phyloP scores from a whole-genome alignment of 2,888 invertebrate species.

The Nudaria mundana region DNA sequence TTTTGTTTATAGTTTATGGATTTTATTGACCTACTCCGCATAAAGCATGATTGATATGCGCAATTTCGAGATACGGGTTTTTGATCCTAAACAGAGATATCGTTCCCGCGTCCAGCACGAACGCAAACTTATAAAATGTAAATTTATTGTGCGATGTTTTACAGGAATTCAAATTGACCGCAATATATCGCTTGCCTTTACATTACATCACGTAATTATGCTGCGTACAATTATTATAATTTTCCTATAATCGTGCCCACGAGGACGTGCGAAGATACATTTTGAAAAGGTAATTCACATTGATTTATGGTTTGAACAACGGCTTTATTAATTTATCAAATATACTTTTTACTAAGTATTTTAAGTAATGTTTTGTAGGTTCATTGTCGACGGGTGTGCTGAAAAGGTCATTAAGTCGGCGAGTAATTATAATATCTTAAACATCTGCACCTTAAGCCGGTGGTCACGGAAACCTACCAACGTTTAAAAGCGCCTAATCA shows the following conservation, averaged over 20 bases:
- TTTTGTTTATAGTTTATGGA: conserved; percentile 19
- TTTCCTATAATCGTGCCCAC: conserved; percentile 75
- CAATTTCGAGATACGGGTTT: conserved; percentile 59
- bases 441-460: conserved; percentile 71
- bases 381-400: conserved; percentile 40
- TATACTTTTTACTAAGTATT: conserved; percentile 36
- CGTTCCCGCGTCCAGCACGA: conserved; percentile 56
- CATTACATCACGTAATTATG: conserved; percentile 76
- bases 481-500: conserved; percentile 65
- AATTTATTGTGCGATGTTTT: conserved; percentile 78
- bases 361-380: conserved; percentile 34
- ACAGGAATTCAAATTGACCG: conserved; percentile 77
- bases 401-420: conserved; percentile 66
- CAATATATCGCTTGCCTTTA: conserved; percentile 66
- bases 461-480: conserved; percentile 54
- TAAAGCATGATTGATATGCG: conserved; percentile 44
- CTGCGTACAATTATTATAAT: conserved; percentile 78
- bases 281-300: conserved; percentile 60
- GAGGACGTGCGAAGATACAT: conserved; percentile 78
- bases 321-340: conserved; percentile 53
- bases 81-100: conserved; percentile 74
- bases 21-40: conserved; percentile 30
- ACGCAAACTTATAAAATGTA: conserved; percentile 74
- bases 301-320: conserved; percentile 65
- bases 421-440: conserved; percentile 66